Evolutionary conservation across 2,888 invertebrate genomes (phyloP), one percentile per base, ranked within the genome.

Genomic region (Cheilosia scutellata): DNA sequence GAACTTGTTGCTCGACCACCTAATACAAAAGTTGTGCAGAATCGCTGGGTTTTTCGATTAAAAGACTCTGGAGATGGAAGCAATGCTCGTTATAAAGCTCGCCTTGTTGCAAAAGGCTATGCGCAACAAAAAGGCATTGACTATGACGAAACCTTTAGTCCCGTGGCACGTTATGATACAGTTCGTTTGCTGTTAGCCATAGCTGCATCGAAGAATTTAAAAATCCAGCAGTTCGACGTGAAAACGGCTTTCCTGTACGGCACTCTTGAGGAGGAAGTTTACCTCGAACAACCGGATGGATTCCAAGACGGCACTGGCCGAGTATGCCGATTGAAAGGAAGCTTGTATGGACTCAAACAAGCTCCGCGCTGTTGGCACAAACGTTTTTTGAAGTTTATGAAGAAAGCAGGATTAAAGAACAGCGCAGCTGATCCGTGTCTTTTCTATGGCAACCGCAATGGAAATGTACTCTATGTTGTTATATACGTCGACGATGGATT

Each of bases 191-290:
- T 68, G 42, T 55, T 42, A 33, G 37, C 51, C 51, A 49, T 55
- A 31, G 55, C 68, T 55, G 53, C 55, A 68, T 40, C 68, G 55
- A 68, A 55, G n/a, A 40, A 29, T 42, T 68, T 68, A 31, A 68
- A 42, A 55, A 68, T 55, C 40, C 68, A 55, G 37, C 68, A 68
- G 31, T 55, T 68, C 11, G 55, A 55, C 7, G 55, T 49, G 0
- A 63, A 49, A 49, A 20, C 63, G 13, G 25, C 47, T 20, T 63
- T 49, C 11, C 44, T 63, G 16, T 47, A 47, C 11, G 63, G 47
- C 13, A 47, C 16, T 49, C 20, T 57, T 57, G 20, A 33, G 57
- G 37, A 57, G 37, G 57, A 57, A 57, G 53, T 53, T 53, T 53
- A 44, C 29, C 44, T 62, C 16, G 62, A 62, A 9, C 62, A 60